Conservation (phyloP, 2,797 vertebrate genomes). For the Pelodytes ibericus region DNA sequence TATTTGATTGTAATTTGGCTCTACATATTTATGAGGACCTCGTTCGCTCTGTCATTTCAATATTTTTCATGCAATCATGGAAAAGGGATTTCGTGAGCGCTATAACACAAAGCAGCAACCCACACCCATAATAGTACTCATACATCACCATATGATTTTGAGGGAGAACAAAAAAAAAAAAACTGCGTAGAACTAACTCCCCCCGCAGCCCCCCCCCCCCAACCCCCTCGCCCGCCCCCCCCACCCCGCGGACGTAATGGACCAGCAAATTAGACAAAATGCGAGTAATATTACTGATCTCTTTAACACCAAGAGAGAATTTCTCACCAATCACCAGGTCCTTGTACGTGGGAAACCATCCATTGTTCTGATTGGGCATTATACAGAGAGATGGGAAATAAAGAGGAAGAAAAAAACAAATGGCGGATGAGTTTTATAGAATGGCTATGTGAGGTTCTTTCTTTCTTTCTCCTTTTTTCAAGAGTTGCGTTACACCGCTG, state of each 20-base stretch:
- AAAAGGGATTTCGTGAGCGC: slow-evolving; percentile 17
- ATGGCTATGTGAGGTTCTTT: background rate
- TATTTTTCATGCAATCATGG: slow-evolving; percentile 45
- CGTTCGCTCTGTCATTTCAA: slow-evolving; percentile 37
- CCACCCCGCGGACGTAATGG: slow-evolving; percentile 31
- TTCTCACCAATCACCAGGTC: background rate
- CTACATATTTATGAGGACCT: slow-evolving; percentile 51
- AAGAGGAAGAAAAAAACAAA: too few species aligned
- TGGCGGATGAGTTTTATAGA: background rate
- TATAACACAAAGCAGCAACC: background rate
- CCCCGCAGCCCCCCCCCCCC: too few species aligned
- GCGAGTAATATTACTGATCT: background rate
- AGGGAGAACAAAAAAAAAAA: background rate
- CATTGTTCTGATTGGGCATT: background rate
- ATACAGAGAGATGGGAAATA: background rate
- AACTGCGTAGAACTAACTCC: too few species aligned
- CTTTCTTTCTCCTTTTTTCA: background rate
- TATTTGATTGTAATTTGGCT: slow-evolving; percentile 35
- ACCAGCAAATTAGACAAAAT: slow-evolving; percentile 30
- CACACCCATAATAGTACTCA: background rate
- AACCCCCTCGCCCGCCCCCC: too few species aligned
- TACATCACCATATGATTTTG: slow-evolving; percentile 45
- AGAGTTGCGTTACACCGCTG: too few species aligned
- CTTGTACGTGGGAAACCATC: background rate
- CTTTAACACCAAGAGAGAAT: background rate